Conservation (phyloP, 2,797 vertebrate genomes). For the Pelobates cultripes region DNA sequence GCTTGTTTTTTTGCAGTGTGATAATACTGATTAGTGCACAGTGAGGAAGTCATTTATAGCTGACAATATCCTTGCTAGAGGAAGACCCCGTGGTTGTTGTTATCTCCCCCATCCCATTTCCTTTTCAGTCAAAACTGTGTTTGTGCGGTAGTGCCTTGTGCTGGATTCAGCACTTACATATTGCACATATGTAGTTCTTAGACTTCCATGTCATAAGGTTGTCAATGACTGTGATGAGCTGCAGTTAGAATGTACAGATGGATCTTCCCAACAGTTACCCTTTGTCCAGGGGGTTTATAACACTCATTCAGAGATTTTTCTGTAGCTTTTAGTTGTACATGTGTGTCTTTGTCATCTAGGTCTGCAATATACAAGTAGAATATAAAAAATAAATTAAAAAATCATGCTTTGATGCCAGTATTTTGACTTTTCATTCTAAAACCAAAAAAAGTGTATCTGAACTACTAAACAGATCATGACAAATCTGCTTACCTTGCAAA, state of each 20-base stretch:
- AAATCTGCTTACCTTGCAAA: too few species aligned
- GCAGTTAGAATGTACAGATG: not conserved
- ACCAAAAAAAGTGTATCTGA: too few species aligned
- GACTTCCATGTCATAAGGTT: not conserved
- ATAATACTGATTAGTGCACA: conserved; percentile 8
- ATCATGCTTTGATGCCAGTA: too few species aligned
- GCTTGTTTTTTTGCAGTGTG: conserved; percentile 27
- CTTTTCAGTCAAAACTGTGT: conserved; percentile 35
- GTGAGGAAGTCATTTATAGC: conserved; percentile 46
- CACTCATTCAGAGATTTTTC: too few species aligned
- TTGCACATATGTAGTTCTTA: not conserved
- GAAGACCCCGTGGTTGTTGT: conserved; percentile 26
- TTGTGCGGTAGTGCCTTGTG: conserved; percentile 44
- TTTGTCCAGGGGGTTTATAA: too few species aligned
- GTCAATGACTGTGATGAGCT: not conserved
- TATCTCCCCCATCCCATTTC: conserved; percentile 33
- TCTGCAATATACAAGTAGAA: too few species aligned
- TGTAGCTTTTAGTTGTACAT: too few species aligned
- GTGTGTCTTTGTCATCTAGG: too few species aligned
- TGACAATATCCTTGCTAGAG: conserved; percentile 19
- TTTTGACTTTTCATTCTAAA: too few species aligned
- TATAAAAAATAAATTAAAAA: too few species aligned
- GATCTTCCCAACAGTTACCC: too few species aligned
- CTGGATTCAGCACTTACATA: conserved; percentile 32
- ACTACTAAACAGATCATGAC: too few species aligned